A percentile compares a stretch with the other conserved stretches of the same genome.
These are phyloP conservation scores for Eristalis pertinax DNA, from an alignment of 2,888 invertebrate genomes.

Conservation along the genomic window DNA sequence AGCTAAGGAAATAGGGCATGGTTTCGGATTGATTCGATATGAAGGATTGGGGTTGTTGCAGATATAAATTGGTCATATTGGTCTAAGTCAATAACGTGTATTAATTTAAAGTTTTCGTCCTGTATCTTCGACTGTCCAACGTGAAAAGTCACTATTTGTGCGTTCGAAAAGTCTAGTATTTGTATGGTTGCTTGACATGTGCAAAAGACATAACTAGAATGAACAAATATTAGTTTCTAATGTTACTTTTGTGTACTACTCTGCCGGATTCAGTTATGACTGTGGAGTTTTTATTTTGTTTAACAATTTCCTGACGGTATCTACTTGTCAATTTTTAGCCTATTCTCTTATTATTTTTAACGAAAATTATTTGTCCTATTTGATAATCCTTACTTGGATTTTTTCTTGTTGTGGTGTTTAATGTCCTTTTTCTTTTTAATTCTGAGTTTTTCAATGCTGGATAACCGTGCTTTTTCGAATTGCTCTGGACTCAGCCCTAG, in stretches of 20 bases:
- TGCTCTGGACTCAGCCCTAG: not conserved
- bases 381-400: conserved; percentile 10
- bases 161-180: conserved; percentile 4
- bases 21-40: not conserved
- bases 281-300: conserved; percentile 39
- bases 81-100: conserved; percentile 42
- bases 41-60: not conserved
- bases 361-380: conserved; percentile 24
- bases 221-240: conserved; percentile 43
- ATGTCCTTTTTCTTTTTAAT: conserved; percentile 12
- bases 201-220: not conserved
- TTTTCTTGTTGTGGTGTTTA: conserved; percentile 16
- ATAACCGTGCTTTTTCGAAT: not conserved
- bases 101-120: conserved; percentile 35
- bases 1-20: not conserved
- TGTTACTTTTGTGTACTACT: conserved; percentile 47
- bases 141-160: conserved; percentile 18
- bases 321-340: conserved; percentile 36
- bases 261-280: conserved; percentile 39
- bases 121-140: conserved; percentile 19
- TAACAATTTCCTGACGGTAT: conserved; percentile 39
- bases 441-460: conserved; percentile 15
- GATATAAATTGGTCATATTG: conserved; percentile 2
- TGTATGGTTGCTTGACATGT: not conserved
- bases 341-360: conserved; percentile 46